Conservation (phyloP, 2,113 vertebrate species). For the Crotophaga sulcirostris region DNA sequence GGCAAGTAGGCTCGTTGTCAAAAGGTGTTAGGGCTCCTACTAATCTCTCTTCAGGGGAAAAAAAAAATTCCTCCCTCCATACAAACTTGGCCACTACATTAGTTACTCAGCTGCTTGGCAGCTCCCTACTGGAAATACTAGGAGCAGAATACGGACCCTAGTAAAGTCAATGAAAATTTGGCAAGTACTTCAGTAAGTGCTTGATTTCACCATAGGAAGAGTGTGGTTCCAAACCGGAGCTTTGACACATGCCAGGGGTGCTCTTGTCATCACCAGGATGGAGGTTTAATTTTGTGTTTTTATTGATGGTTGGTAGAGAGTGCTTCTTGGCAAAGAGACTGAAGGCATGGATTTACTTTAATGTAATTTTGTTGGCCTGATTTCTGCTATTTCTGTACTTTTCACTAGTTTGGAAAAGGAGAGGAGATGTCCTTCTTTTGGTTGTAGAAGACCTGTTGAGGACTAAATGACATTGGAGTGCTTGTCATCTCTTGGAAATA, state of each 20-base stretch:
- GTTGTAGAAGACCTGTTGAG: not conserved
- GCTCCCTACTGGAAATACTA: slow-evolving; percentile 30
- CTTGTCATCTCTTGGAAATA: not conserved
- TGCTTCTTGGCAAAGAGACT: not conserved
- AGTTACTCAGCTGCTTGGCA: slow-evolving; percentile 65
- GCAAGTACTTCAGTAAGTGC: slow-evolving; percentile 7
- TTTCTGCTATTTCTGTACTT: not conserved
- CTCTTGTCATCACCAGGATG: slow-evolving; percentile 28
- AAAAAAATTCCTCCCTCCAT: not conserved
- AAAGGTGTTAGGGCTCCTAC: slow-evolving; percentile 10
- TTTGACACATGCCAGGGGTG: not conserved
- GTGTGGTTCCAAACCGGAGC: not conserved
- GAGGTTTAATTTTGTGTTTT: not conserved
- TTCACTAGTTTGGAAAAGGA: not conserved
- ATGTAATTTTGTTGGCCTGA: not conserved
- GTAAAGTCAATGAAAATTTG: slow-evolving; percentile 11
- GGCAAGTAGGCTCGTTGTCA: slow-evolving; percentile 30
- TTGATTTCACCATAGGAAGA: slow-evolving; percentile 1
- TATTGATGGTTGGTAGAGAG: not conserved
- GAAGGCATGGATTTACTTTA: not conserved
- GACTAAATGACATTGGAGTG: not conserved
- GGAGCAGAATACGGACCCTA: not conserved
- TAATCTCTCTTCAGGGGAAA: not conserved
- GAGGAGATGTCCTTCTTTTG: not conserved
- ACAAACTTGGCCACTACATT: slow-evolving; percentile 10